These are phyloP conservation scores for Caenorhabditis virilis DNA, from an alignment of 2,888 invertebrate genomes.

Conservation along the genomic window DNA sequence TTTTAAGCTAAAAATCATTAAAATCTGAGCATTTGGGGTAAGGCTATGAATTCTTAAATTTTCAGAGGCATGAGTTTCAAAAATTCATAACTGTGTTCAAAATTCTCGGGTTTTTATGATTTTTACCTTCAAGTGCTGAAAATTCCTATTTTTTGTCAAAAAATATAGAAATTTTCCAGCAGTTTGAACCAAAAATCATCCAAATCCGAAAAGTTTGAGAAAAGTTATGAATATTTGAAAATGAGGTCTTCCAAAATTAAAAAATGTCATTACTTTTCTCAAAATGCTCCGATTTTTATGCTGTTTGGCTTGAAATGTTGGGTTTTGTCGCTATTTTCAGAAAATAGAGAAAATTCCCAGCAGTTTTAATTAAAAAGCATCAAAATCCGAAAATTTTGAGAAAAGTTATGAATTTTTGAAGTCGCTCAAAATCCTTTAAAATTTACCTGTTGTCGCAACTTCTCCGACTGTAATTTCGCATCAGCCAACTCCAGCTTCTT, in stretches of 20 bases:
- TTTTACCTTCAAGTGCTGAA: not conserved
- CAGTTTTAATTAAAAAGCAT: not conserved
- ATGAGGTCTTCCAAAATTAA: not conserved
- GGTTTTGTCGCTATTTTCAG: no score
- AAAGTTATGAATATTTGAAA: not conserved
- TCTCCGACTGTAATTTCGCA: slow-evolving; percentile 26
- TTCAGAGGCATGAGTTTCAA: not conserved
- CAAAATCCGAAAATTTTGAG: not conserved
- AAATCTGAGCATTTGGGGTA: not conserved
- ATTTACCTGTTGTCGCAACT: slow-evolving; percentile 31
- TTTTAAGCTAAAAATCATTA: not conserved
- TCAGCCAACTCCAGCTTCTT: slow-evolving; percentile 25
- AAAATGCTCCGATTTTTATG: no score
- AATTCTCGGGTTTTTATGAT: no score
- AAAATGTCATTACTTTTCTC: not conserved
- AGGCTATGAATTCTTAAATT: not conserved
- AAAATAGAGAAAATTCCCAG: no score
- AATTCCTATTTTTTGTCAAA: no score
- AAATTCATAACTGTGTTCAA: not conserved
- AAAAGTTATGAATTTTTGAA: not conserved
- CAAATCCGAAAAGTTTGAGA: not conserved
- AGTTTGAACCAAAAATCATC: not conserved
- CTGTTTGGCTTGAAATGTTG: no score
- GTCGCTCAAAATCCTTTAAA: not conserved
- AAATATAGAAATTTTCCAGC: no score